A percentile compares a stretch with the other conserved stretches of the same genome.
Conservation (phyloP, 2,888 invertebrate genomes). For the Agrotis clavis region DNA sequence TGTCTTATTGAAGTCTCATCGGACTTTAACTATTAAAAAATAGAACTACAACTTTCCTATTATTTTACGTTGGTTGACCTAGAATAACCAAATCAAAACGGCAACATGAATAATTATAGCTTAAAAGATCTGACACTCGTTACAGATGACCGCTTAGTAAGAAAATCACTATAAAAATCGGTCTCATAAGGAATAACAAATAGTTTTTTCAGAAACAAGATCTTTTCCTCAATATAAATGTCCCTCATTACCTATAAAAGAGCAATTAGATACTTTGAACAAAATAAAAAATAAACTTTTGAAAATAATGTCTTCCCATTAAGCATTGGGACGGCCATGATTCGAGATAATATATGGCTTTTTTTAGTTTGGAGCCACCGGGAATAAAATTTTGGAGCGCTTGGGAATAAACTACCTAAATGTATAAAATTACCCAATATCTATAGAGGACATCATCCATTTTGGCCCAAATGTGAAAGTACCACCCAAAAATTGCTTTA, state of each 20-base stretch:
- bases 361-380: too few species aligned
- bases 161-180: background rate
- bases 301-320: constrained; percentile 20
- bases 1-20: too few species aligned
- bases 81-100: background rate
- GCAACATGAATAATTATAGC: background rate
- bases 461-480: too few species aligned
- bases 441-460: background rate
- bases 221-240: constrained; percentile 16
- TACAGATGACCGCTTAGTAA: background rate
- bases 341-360: background rate
- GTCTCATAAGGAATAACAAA: constrained; percentile 8
- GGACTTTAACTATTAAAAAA: too few species aligned
- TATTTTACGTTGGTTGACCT: background rate
- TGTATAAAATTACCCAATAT: constrained; percentile 2
- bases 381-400: too few species aligned
- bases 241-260: constrained; percentile 9
- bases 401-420: background rate
- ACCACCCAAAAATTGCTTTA: too few species aligned
- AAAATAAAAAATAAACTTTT: background rate
- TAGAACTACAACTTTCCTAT: too few species aligned
- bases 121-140: too few species aligned
- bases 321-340: background rate
- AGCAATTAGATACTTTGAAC: constrained; percentile 30
- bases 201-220: background rate